Percentiles rank a stretch among this genome's conserved stretches.
These are phyloP conservation scores for Eumeta japonica DNA, from an alignment of 1,140 invertebrate genomes.

Conservation along the genomic window DNA sequence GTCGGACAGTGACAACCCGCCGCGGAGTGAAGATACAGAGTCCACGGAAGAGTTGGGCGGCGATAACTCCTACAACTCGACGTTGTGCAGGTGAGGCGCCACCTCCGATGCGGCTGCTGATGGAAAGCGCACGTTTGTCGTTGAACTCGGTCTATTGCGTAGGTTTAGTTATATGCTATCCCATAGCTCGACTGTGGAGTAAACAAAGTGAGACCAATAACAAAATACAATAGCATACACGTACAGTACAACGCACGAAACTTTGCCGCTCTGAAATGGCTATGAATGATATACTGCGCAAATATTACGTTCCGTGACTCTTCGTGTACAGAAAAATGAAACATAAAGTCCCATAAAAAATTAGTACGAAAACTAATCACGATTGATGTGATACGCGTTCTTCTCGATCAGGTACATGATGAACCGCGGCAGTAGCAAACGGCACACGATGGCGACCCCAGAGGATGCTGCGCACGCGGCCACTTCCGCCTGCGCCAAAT, in stretches of 20 bases:
- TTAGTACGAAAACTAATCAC: too few relatives aligned
- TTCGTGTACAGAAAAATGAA: too few relatives aligned
- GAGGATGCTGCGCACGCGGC: conserved; percentile 62
- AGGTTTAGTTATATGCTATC: too few relatives aligned
- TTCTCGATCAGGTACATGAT: conserved; percentile 77
- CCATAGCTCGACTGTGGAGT: not conserved
- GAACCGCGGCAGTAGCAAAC: conserved; percentile 65
- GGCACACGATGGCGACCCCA: conserved; percentile 66
- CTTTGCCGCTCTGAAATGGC: too few relatives aligned
- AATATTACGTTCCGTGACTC: too few relatives aligned
- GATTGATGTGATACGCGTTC: too few relatives aligned
- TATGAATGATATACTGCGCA: too few relatives aligned
- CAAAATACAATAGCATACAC: too few relatives aligned
- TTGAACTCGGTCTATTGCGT: not conserved
- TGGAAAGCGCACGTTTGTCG: too few relatives aligned
- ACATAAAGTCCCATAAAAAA: too few relatives aligned
- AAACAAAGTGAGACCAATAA: not conserved
- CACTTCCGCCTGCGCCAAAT: conserved; percentile 25
- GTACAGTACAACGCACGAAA: too few relatives aligned
- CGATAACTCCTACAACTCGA: conserved; percentile 36
- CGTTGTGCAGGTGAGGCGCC: conserved; percentile 37
- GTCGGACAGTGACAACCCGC: conserved; percentile 30
- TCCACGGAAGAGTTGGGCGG: conserved; percentile 21
- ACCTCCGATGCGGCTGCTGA: too few relatives aligned
- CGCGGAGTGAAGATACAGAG: conserved; percentile 21